Percentiles rank a stretch among this genome's conserved stretches.
Evolutionary conservation across 2,113 vertebrate species (phyloP).

Genomic region (Sturnira hondurensis): DNA sequence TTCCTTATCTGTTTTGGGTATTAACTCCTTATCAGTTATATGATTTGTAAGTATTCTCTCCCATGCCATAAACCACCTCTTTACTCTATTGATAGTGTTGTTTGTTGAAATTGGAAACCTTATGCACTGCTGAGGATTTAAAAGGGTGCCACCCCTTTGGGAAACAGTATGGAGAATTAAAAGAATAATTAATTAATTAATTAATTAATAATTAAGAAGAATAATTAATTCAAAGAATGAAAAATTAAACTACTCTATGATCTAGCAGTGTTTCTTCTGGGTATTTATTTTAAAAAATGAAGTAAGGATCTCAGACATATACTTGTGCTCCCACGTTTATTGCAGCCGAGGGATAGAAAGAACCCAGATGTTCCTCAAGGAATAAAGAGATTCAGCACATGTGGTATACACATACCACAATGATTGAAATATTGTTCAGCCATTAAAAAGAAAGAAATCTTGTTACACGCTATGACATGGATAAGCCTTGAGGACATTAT

Average conservation of each 20-base stretch:
- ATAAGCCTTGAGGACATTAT: background rate
- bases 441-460: background rate
- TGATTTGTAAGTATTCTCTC: background rate
- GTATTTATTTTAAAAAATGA: background rate
- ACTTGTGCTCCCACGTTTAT: background rate
- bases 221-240: background rate
- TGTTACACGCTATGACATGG: background rate
- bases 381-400: background rate
- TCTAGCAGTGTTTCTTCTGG: background rate
- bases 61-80: background rate
- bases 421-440: background rate
- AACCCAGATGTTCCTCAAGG: background rate
- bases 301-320: background rate
- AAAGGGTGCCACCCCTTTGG: background rate
- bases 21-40: background rate
- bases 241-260: background rate
- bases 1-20: background rate
- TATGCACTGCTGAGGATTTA: background rate
- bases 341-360: background rate
- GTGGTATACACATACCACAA: background rate
- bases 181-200: no score
- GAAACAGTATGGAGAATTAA: background rate
- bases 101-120: background rate
- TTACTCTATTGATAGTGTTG: background rate
- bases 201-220: no score